Evolutionary conservation across 2,797 vertebrate species (phyloP).

Genomic region (Bryconaethiops microstoma): DNA sequence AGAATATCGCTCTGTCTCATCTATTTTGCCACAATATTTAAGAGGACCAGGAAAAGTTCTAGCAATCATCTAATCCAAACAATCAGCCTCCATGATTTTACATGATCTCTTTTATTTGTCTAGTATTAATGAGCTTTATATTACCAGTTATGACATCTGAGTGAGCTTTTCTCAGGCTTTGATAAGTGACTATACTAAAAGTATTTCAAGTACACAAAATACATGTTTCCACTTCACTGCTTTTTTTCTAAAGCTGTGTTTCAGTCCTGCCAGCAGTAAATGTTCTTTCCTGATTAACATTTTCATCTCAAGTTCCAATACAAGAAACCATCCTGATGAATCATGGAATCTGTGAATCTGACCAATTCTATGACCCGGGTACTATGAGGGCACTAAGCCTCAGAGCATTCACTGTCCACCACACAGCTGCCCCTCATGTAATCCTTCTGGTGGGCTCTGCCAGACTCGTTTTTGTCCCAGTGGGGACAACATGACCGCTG

Average conservation of each 20-base stretch:
- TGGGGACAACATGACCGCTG: constrained; percentile 46
- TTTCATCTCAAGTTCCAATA: not conserved
- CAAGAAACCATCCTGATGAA: too few species aligned
- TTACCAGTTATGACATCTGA: not conserved
- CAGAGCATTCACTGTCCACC: constrained; percentile 45
- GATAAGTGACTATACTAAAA: not conserved
- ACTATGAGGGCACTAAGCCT: constrained; percentile 66
- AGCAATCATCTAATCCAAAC: not conserved
- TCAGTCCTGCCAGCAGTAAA: not conserved
- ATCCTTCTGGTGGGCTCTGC: constrained; percentile 48
- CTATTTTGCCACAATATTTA: not conserved
- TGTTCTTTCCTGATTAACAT: not conserved
- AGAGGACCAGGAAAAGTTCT: not conserved
- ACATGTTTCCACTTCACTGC: not conserved
- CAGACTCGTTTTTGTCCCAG: constrained; percentile 47
- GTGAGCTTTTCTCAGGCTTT: not conserved
- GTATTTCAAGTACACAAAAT: not conserved
- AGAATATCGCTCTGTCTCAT: not conserved
- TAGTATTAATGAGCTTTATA: not conserved
- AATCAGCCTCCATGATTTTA: not conserved
- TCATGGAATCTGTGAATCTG: constrained; percentile 45
- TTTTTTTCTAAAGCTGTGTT: not conserved
- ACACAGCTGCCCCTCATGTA: constrained; percentile 65
- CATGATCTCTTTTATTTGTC: not conserved
- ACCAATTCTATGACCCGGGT: constrained; percentile 39